Evolutionary conservation across 2,888 invertebrate species (phyloP).

Genomic region (Argyresthia goedartella): DNA sequence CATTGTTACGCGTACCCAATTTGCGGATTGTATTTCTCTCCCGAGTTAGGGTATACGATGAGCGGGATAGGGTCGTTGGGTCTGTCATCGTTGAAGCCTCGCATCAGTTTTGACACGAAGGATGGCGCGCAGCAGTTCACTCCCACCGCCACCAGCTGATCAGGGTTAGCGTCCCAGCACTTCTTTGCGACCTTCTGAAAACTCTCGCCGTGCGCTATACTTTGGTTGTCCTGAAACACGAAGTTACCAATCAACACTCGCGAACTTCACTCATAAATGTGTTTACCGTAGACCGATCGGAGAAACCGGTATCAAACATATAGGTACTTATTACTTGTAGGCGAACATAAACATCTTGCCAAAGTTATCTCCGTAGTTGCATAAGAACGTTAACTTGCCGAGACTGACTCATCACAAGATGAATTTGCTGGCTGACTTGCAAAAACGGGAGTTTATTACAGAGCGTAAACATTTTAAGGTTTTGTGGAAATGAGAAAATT

Average conservation of each 20-base stretch:
- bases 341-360: no score
- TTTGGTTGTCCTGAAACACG: conserved; percentile 51
- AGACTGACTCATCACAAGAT: conserved; percentile 10
- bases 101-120: conserved; percentile 44
- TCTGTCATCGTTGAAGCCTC: conserved; percentile 61
- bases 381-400: background rate
- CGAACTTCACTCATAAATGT: background rate
- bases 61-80: conserved; percentile 75
- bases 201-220: conserved; percentile 84
- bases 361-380: background rate
- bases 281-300: background rate
- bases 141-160: conserved; percentile 85
- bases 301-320: no score
- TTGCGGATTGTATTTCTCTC: conserved; percentile 81
- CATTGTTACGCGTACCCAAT: conserved; percentile 65
- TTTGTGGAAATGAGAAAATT: background rate
- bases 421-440: conserved; percentile 12
- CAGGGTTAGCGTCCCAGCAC: conserved; percentile 79
- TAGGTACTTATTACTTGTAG: no score
- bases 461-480: background rate
- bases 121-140: conserved; percentile 84
- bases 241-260: background rate
- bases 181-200: conserved; percentile 80
- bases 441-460: conserved; percentile 6
- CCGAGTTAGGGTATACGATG: conserved; percentile 94